Conservation (phyloP, 2,113 vertebrate species). For the Elaphurus davidianus region DNA sequence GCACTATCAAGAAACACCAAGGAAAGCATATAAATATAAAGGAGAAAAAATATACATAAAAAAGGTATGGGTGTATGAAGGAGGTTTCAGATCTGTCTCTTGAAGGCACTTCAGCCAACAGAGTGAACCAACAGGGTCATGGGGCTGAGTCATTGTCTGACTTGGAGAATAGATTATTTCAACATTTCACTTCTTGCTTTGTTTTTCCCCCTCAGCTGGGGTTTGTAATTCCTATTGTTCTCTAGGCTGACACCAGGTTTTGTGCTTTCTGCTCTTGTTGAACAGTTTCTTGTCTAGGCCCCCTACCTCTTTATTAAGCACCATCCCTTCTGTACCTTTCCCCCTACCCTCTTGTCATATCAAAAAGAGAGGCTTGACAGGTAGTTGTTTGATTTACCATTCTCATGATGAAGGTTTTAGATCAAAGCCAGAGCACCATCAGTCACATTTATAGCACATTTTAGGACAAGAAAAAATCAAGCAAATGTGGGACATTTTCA, state of each 20-base stretch:
- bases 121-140: neutral
- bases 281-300: neutral
- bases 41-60: neutral
- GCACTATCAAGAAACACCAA: neutral
- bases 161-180: neutral
- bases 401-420: neutral
- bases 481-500: neutral
- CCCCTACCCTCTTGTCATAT: neutral
- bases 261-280: neutral
- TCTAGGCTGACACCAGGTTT: neutral
- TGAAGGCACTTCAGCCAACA: neutral
- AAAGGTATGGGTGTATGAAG: neutral
- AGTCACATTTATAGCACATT: neutral
- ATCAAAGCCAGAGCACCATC: neutral
- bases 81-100: neutral
- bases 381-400: neutral
- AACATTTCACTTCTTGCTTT: neutral
- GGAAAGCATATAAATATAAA: neutral
- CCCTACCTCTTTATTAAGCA: neutral
- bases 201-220: neutral
- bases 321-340: neutral
- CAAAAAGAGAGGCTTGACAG: neutral
- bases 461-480: neutral
- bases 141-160: neutral
- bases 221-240: neutral